Percentiles rank a stretch among this genome's conserved stretches.
phyloP scores from a whole-genome alignment of 2,888 invertebrate genomes.

The Hyppa rectilinea region DNA sequence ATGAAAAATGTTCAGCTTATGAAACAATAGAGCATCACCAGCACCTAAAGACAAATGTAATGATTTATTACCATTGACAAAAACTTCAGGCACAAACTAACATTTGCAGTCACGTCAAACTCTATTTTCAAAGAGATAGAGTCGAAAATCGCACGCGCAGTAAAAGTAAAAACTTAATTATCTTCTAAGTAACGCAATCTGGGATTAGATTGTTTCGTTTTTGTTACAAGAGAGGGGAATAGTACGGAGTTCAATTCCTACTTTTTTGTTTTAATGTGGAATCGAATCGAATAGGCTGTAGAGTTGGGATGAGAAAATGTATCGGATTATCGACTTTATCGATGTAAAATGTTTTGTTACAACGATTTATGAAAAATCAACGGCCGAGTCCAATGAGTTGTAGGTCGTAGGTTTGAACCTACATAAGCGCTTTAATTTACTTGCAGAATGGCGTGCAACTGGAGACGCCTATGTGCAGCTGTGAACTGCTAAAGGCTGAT shows the following conservation, averaged over 20 bases:
- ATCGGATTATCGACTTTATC: constrained; percentile 20
- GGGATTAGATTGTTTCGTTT: constrained; percentile 76
- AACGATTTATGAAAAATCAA: neutral
- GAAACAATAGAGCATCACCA: constrained; percentile 84
- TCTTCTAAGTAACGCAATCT: constrained; percentile 65
- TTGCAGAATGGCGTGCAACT: too few species aligned
- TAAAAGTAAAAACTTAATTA: constrained; percentile 61
- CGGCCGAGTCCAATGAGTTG: too few species aligned
- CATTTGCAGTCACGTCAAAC: constrained; percentile 9
- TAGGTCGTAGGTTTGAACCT: too few species aligned
- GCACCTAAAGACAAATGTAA: constrained; percentile 84
- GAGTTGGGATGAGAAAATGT: constrained; percentile 62
- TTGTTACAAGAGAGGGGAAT: constrained; percentile 77
- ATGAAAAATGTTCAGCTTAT: constrained; percentile 60
- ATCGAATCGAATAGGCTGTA: constrained; percentile 79
- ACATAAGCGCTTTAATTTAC: too few species aligned
- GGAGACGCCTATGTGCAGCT: too few species aligned
- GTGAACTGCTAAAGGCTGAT: too few species aligned
- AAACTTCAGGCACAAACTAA: constrained; percentile 61
- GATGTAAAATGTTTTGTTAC: neutral
- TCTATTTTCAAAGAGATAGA: constrained; percentile 1
- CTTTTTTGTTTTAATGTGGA: constrained; percentile 81
- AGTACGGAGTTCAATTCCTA: constrained; percentile 72
- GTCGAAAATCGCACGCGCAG: constrained; percentile 30
- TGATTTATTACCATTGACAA: constrained; percentile 83